Percentiles rank a stretch among this genome's conserved stretches.
Conservation (phyloP, 35 echinoderm and acorn worm species). For the Apostichopus japonicus region DNA sequence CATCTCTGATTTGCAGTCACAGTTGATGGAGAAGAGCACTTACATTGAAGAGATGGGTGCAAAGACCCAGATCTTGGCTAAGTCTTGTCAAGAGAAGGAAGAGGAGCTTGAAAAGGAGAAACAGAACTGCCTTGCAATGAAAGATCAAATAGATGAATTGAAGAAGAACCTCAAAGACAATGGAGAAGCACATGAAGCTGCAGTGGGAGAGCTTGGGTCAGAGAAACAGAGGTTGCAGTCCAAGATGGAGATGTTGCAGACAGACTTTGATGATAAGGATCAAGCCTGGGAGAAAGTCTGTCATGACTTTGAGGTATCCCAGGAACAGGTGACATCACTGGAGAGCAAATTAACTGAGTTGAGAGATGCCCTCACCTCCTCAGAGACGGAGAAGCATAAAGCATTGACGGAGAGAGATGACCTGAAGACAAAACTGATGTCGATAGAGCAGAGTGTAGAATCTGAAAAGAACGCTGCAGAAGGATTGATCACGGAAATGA, state of each 20-base stretch:
- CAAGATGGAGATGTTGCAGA: conserved; percentile 71
- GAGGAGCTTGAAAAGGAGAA: conserved; percentile 42
- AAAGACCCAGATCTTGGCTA: conserved; percentile 28
- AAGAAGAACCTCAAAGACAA: conserved; percentile 23
- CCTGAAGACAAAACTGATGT: conserved; percentile 22
- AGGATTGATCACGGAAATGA: conserved; percentile 34
- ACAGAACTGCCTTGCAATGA: background rate
- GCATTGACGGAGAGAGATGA: conserved; percentile 14
- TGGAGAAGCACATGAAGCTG: conserved; percentile 2
- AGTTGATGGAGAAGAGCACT: conserved; percentile 32
- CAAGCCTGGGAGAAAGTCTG: background rate
- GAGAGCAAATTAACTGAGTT: conserved; percentile 6
- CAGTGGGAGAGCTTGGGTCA: conserved; percentile 4
- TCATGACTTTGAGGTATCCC: background rate
- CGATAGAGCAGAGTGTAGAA: conserved; percentile 29
- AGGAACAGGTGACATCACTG: background rate
- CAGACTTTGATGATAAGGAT: conserved; percentile 71
- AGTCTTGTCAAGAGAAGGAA: conserved; percentile 44
- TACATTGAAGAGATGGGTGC: conserved; percentile 35
- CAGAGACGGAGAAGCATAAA: conserved; percentile 3
- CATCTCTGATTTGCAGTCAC: conserved; percentile 25
- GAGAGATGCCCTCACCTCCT: background rate
- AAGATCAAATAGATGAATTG: conserved; percentile 62
- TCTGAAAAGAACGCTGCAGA: background rate
- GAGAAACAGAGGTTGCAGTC: conserved; percentile 53